Conservation (phyloP, 2,888 invertebrate species). For the Allygus modestus region DNA sequence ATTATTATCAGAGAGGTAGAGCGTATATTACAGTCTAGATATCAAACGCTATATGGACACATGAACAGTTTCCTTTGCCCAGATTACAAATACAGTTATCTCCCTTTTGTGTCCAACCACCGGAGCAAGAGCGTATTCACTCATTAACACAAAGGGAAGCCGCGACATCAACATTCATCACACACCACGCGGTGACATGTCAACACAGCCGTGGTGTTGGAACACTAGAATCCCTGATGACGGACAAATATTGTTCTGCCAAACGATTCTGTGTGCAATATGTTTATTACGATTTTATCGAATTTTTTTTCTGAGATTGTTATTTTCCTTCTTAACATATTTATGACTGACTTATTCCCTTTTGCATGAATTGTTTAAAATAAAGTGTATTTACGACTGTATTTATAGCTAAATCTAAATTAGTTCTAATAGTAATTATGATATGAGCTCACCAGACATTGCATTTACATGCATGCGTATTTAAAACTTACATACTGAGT, state of each 20-base stretch:
- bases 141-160: conserved; percentile 5
- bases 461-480: too few relatives aligned
- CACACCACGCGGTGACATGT: not conserved
- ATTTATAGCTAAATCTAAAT: too few relatives aligned
- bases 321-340: too few relatives aligned
- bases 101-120: not conserved
- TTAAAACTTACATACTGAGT: too few relatives aligned
- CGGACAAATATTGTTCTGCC: not conserved
- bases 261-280: not conserved
- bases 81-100: conserved; percentile 5
- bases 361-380: too few relatives aligned
- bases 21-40: too few relatives aligned
- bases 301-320: not conserved
- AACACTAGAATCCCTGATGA: conserved; percentile 18
- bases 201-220: not conserved
- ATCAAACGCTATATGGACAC: too few relatives aligned
- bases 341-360: too few relatives aligned
- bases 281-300: not conserved
- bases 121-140: not conserved
- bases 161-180: conserved; percentile 3
- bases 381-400: too few relatives aligned
- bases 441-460: too few relatives aligned
- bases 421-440: too few relatives aligned
- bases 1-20: too few relatives aligned
- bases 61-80: not conserved